phyloP scores from a whole-genome alignment of 2,797 vertebrate genomes.

The Uromys caudimaculatus region DNA sequence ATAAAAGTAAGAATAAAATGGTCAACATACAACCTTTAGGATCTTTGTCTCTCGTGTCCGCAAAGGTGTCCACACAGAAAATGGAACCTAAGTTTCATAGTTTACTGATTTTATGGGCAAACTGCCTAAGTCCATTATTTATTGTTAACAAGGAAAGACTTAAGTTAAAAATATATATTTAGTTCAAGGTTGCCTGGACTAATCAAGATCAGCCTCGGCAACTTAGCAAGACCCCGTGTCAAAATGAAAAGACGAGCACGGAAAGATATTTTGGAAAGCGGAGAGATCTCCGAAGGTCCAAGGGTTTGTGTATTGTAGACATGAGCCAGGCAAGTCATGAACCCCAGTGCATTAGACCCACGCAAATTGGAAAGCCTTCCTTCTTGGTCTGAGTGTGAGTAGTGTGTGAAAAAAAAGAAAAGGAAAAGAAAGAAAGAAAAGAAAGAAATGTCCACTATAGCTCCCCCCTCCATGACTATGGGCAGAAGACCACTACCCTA shows the following conservation, averaged over 20 bases:
- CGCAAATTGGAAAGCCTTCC: background rate
- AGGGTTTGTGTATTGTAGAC: background rate
- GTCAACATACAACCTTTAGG: background rate
- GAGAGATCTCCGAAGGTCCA: background rate
- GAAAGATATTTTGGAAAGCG: too few relatives aligned
- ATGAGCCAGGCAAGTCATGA: background rate
- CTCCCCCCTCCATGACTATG: background rate
- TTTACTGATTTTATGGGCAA: slow-evolving; percentile 34
- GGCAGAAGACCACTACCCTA: background rate
- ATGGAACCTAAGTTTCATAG: background rate
- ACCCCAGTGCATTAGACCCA: background rate
- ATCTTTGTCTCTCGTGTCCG: background rate
- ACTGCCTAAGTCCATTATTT: background rate
- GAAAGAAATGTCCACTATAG: background rate
- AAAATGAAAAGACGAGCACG: background rate
- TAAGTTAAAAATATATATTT: background rate
- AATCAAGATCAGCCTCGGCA: background rate
- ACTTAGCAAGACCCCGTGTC: background rate
- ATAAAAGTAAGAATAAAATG: background rate
- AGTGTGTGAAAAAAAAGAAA: background rate
- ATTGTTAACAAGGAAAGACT: background rate
- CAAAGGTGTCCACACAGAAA: background rate
- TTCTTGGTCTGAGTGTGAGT: background rate
- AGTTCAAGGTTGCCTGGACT: background rate
- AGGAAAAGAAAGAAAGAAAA: too few relatives aligned